Base-by-base conservation (phyloP, 2,888 invertebrate species). In the Drosophila nigricruria region DNA sequence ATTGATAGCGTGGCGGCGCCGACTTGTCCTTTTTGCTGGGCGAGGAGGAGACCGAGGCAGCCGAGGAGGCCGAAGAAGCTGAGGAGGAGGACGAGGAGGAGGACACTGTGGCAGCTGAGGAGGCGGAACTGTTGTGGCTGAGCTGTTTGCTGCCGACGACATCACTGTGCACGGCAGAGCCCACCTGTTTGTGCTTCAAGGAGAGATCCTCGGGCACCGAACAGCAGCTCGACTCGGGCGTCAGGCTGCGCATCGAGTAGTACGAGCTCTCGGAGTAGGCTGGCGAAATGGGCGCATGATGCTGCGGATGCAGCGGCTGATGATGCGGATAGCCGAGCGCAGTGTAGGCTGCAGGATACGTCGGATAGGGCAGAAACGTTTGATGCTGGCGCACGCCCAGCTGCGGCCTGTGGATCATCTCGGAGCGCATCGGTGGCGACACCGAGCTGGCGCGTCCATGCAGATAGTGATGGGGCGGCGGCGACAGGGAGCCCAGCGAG, bases 1-100 rank as follows among this genome's bases (percentile, higher is more conserved):
- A 99, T 91, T 98, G 97, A 91, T 98, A 98, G 43, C 98, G 95
- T 0, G 96, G 95, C 42, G 94, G 92, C 50, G 84, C n/a, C 0
- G 88, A 74, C 5, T 93, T 92, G 25, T 92, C 92, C 77, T 92
- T 92, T 49, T 90, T 91, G 93, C 93, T 82, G 64, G 91, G 92
- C 90, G 92, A 61, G 5, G 60, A 59, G 6, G 49, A 25, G 16
- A n/a, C 45, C 18, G 68, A 71, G 6, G 58, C 66, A 16, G 65
- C 14, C 0, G 49, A 43, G 42, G 68, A 67, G 8, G 62, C 62
- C 4, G 65, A 30, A 27, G 0, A 52, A 12, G 27, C 47, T 2
- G 47, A 30, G 23, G 58, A 30, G 27, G 61, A 38, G 16, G 52
- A 23, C 27, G 68, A 45, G 10, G 61, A 25, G 30, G 69, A 14